Evolutionary conservation across 2,113 vertebrate species (phyloP), one percentile per base, ranked within the genome.

Genomic region (Clupea harengus): DNA sequence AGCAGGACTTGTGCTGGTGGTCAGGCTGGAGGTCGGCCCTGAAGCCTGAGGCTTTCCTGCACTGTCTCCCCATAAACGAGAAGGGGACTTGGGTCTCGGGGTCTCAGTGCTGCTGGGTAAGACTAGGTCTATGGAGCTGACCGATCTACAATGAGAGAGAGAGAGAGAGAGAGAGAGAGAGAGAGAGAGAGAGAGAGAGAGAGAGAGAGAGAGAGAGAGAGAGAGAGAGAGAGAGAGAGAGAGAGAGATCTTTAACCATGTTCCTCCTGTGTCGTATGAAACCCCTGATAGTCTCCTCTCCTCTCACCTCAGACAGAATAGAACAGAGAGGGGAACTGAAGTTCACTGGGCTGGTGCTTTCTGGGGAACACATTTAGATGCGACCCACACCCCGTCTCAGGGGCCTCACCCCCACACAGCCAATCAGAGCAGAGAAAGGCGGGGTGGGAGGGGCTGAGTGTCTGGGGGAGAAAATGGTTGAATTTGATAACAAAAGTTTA

Each of bases 401-500:
- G 88, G 39, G 39, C 39, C 39, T 39, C 81, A 64, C 52, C 85
- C 87, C 83, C 46, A 15, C 88, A 91, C 89, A 85, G 83, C 88
- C 85, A 90, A 88, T 88, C 84, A 87, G 46, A 88, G 87, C 81
- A 15, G 90, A 87, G 91, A 81, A 88, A 88, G 93, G 92, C 87
- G 90, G 90, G 91, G 91, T 86, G 88, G 92, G 90, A 84, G 88
- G 90, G 85, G 90, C 81, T 82, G 88, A 91, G 84, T 50, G 89
- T 92, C 93, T 93, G 92, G 49, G 88, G 92, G 88, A 89, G 52
- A 80, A 85, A 81, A 67, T 87, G 82, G 87, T 64, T 90, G 91
- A 86, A 90, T 88, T 91, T 54, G 2, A 64, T 4, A 28, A 8
- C 8, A 32, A 28, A 72, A 72, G 25, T 25, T 72, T 11, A 13